A percentile compares a stretch with the other conserved stretches of the same genome.
phyloP scores from a whole-genome alignment of 2,797 vertebrate species.

The Liasis olivaceus region DNA sequence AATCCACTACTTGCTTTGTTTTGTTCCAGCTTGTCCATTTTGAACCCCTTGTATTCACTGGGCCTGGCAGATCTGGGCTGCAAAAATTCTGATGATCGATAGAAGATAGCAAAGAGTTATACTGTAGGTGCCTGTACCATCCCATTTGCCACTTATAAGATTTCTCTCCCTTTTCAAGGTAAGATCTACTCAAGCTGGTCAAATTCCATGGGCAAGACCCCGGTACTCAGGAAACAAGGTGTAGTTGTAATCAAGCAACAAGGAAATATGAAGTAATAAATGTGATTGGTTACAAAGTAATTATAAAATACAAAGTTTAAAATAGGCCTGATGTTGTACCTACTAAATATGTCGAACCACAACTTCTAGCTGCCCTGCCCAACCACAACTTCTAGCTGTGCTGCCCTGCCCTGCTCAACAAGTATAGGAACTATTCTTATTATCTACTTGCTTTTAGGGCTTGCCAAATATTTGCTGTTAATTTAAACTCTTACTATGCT shows the following conservation, averaged over 20 bases:
- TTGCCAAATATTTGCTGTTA: background rate
- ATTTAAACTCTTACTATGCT: background rate
- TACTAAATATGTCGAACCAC: background rate
- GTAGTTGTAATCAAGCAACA: background rate
- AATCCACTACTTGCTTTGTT: background rate
- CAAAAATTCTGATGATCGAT: background rate
- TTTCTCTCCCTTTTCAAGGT: background rate
- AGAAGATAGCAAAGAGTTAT: background rate
- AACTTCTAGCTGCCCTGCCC: background rate
- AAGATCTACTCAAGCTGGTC: background rate
- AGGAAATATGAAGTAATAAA: no score
- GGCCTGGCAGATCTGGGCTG: background rate
- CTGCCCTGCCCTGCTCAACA: background rate
- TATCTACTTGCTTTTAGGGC: background rate
- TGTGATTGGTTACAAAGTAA: no score
- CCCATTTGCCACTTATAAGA: background rate
- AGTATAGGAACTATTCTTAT: background rate
- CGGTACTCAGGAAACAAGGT: background rate
- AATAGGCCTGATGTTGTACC: background rate
- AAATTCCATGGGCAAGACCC: no score
- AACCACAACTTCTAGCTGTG: background rate
- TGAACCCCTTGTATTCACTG: background rate
- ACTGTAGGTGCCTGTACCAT: background rate
- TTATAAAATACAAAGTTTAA: background rate
- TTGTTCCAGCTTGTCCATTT: background rate